Conservation (phyloP, 1,140 invertebrate genomes). For the Drosophila truncata region DNA sequence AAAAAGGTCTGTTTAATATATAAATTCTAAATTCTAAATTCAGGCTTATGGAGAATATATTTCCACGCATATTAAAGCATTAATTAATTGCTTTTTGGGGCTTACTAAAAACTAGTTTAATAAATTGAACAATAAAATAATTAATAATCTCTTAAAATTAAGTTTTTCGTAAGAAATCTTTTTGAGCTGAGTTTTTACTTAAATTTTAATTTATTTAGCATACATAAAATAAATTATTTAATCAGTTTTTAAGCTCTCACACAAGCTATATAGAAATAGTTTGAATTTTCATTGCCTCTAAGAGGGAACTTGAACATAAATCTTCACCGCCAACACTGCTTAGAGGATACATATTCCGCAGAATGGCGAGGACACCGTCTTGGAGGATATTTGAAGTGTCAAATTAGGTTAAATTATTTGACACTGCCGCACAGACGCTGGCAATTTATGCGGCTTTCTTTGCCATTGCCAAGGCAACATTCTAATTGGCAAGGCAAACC, state of each 20-base stretch:
- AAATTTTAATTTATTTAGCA: not conserved
- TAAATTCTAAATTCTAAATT: too few relatives aligned
- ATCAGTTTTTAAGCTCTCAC: not conserved
- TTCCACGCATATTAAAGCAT: too few relatives aligned
- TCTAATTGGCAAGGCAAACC: slow-evolving; percentile 67
- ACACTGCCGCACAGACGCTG: slow-evolving; percentile 58
- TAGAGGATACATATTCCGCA: not conserved
- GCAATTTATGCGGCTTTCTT: slow-evolving; percentile 68
- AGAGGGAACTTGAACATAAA: not conserved
- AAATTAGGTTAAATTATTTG: slow-evolving; percentile 85
- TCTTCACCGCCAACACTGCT: not conserved
- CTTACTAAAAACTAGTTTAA: not conserved
- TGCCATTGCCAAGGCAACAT: slow-evolving; percentile 41
- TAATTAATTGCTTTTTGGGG: not conserved
- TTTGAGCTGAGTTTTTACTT: not conserved
- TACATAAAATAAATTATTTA: too few relatives aligned
- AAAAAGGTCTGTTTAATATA: not conserved
- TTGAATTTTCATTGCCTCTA: not conserved
- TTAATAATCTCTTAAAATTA: not conserved
- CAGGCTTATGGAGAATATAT: too few relatives aligned
- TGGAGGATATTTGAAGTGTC: slow-evolving; percentile 78
- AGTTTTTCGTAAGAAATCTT: not conserved
- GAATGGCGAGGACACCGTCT: not conserved
- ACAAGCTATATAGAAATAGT: not conserved
- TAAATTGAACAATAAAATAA: not conserved